Base-by-base conservation (phyloP, 2,888 invertebrate species). In the Neoitamus cyanurus region DNA sequence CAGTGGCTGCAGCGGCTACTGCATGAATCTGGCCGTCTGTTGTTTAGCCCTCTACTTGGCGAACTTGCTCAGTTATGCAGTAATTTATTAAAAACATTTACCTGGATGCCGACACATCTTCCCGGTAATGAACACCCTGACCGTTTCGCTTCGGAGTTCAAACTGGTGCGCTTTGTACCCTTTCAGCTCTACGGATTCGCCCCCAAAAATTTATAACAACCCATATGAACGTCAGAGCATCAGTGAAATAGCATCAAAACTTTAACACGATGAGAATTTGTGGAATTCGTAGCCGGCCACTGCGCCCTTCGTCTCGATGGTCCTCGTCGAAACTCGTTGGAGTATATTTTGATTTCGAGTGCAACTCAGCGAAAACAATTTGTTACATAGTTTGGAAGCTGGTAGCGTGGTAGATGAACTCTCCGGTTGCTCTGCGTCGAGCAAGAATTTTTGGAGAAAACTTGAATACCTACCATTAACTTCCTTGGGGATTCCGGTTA, bases 261-360 rank as follows among this genome's bases (percentile, higher is more conserved):
- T 75, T 75, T 25, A 42, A 25, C 75, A 36, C 75, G 9, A 46
- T 75, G 75, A 28, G 75, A 37, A 34, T 42, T 75, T 75, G 42
- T 20, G 75, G 75, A 75, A 75, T 75, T 75, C 20, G 20, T 75
- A 13, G 11, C 28, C 25, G 25, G 15, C 13, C 25, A n/a, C n/a
- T n/a, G 7, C 25, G 7, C 37, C 25, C 20, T n/a, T n/a, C n/a
- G n/a, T n/a, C n/a, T n/a, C 58, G 42, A 9, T 20, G 20, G 58
- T 20, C 9, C 58, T 20, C 9, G 20, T 58, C 11, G 58, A 25
- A 25, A 20, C 58, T 58, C 58, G 58, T 58, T 58, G 20, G 25
- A 58, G 58, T 58, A 58, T 25, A 58, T 75, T 75, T 75, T 42
- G 75, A 75, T 75, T 75, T 75, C 75, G 42, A 75, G 42, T 75